Conservation (phyloP, 2,797 vertebrate species). For the Manis crassicaudata region DNA sequence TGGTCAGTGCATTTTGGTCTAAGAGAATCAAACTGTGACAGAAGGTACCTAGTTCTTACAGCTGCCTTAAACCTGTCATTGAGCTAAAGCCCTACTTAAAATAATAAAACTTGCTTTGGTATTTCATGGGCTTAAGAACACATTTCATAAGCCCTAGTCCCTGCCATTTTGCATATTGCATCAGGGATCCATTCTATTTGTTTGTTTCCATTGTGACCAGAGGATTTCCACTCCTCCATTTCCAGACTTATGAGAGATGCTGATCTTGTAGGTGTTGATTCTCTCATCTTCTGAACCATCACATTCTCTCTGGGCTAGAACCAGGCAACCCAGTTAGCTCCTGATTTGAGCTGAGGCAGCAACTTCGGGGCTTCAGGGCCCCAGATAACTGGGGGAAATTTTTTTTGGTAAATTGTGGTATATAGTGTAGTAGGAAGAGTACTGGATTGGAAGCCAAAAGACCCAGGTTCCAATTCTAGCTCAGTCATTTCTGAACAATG, state of each 20-base stretch:
- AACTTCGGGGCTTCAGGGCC: neutral
- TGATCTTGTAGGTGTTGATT: neutral
- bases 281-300: conserved; percentile 21
- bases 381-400: neutral
- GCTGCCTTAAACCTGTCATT: neutral
- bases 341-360: conserved; percentile 39
- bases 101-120: neutral
- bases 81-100: neutral
- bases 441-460: conserved; percentile 23
- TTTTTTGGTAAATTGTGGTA: neutral
- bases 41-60: neutral
- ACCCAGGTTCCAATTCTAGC: neutral
- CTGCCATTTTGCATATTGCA: neutral
- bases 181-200: neutral
- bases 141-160: neutral
- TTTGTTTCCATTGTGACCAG: neutral
- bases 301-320: neutral
- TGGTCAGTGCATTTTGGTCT: neutral
- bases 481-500: conserved; percentile 39
- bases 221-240: neutral
- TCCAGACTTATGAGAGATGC: neutral
- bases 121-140: neutral
- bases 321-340: conserved; percentile 22
- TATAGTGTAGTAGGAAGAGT: neutral
- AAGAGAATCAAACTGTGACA: conserved; percentile 39